These are phyloP conservation scores for Steinernema hermaphroditum DNA, from an alignment of 2,888 invertebrate genomes.

Conservation along the genomic window DNA sequence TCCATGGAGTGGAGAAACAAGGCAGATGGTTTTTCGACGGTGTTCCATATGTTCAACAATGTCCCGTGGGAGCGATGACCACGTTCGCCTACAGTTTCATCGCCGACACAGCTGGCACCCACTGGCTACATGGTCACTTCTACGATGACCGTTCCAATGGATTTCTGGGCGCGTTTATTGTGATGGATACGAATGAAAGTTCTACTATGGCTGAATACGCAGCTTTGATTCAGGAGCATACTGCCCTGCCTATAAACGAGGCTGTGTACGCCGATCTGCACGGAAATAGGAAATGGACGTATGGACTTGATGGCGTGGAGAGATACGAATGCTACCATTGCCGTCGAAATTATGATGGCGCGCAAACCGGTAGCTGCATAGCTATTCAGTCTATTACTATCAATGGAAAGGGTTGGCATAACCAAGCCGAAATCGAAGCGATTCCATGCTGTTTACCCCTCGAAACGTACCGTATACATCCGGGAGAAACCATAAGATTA, in stretches of 20 bases:
- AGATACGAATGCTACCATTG: not conserved
- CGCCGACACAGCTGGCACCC: conserved; percentile 50
- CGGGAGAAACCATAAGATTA: not conserved
- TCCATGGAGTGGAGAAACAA: not conserved
- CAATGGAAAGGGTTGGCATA: not conserved
- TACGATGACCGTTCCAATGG: conserved; percentile 52
- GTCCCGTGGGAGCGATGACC: conserved; percentile 42
- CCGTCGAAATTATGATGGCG: not conserved
- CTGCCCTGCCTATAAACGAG: not conserved
- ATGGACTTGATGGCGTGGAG: not conserved
- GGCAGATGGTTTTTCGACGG: conserved; percentile 53
- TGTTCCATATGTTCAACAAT: conserved; percentile 52
- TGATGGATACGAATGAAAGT: not conserved
- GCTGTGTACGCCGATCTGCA: not conserved
- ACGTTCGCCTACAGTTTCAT: conserved; percentile 50
- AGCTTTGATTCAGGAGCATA: not conserved
- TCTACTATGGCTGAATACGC: not conserved
- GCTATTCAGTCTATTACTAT: conserved; percentile 50
- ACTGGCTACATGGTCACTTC: conserved; percentile 54
- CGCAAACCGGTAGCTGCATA: conserved; percentile 40
- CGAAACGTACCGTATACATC: not conserved
- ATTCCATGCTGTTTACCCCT: not conserved
- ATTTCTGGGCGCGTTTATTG: conserved; percentile 43
- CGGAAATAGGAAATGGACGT: not conserved
- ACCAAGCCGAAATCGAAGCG: not conserved